phyloP scores from a whole-genome alignment of 1,140 invertebrate species.

The Pemphigus obesinymphae region DNA sequence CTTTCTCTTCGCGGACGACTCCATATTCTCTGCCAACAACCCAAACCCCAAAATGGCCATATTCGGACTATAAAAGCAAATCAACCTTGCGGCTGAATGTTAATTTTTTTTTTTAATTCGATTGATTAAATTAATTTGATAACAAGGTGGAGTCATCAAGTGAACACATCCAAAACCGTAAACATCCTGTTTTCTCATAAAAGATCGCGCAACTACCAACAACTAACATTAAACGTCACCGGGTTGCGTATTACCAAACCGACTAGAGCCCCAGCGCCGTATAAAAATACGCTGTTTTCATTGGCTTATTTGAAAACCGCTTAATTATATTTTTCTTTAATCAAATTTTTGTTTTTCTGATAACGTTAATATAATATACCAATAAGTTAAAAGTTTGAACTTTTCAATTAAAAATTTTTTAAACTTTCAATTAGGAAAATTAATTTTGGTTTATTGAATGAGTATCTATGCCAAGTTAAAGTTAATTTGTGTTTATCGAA shows the following conservation, averaged over 20 bases:
- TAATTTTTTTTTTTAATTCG: no score
- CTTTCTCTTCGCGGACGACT: no score
- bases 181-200: no score
- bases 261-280: background rate
- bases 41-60: no score
- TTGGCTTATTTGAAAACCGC: background rate
- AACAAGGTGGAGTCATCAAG: no score
- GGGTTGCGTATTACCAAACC: background rate
- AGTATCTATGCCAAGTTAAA: background rate
- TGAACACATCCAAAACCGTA: no score
- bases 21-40: no score
- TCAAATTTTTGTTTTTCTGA: background rate
- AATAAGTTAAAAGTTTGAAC: background rate
- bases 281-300: background rate
- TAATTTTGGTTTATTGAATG: background rate
- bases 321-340: background rate
- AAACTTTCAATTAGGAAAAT: background rate
- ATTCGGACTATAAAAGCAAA: no score
- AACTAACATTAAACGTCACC: no score
- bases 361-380: background rate
- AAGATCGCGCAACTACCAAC: no score
- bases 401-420: background rate
- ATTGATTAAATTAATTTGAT: no score
- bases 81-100: no score
- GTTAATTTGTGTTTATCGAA: background rate